These are phyloP conservation scores for Drosophila repleta DNA, from an alignment of 1,140 invertebrate species.

Conservation along the genomic window DNA sequence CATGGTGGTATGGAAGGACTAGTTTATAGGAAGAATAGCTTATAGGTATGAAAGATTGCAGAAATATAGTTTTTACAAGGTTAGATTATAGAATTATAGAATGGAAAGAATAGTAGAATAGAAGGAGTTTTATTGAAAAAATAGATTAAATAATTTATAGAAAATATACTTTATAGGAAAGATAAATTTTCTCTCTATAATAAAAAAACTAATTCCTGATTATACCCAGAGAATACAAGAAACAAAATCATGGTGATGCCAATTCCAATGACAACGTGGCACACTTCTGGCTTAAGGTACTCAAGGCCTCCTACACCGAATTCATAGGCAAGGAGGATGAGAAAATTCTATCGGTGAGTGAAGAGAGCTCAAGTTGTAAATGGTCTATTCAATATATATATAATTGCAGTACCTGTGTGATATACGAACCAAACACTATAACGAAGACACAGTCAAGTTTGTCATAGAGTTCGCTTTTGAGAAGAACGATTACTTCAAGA, in stretches of 20 bases:
- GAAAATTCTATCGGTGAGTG: slow-evolving; percentile 90
- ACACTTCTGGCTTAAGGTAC: slow-evolving; percentile 96
- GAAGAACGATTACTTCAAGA: slow-evolving; percentile 95
- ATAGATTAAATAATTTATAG: too few relatives aligned
- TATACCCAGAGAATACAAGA: slow-evolving; percentile 53
- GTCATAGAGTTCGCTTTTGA: slow-evolving; percentile 94
- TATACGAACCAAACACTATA: slow-evolving; percentile 60
- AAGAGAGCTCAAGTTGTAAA: not conserved
- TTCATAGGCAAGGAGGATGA: slow-evolving; percentile 91
- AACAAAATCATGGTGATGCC: slow-evolving; percentile 61
- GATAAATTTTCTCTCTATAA: too few relatives aligned
- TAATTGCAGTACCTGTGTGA: slow-evolving; percentile 46
- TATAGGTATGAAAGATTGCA: too few relatives aligned
- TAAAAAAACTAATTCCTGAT: too few relatives aligned
- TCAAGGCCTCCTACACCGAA: slow-evolving; percentile 91
- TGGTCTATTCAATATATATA: not conserved
- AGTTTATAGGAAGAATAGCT: too few relatives aligned
- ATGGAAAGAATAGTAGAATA: too few relatives aligned
- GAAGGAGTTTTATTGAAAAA: too few relatives aligned
- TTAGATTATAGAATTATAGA: too few relatives aligned
- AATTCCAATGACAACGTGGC: slow-evolving; percentile 87
- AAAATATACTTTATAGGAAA: too few relatives aligned
- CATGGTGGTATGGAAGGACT: too few relatives aligned
- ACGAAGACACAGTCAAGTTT: slow-evolving; percentile 86
- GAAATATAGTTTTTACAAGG: too few relatives aligned